Conservation (phyloP, 2,888 invertebrate species). For the Volucella inanis region DNA sequence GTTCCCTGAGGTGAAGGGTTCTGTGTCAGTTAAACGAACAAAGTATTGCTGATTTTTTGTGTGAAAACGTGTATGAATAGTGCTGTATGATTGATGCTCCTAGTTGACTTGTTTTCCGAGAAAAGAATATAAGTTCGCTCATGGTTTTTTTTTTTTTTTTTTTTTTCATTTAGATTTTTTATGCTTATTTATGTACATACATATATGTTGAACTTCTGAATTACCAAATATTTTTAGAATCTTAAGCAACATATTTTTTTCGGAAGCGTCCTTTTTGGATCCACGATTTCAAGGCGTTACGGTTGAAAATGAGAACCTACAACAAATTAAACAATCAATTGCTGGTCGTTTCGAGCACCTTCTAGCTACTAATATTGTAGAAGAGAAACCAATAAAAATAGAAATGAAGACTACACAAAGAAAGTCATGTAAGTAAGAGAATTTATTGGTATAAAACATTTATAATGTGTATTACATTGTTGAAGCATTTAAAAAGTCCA, state of each 20-base stretch:
- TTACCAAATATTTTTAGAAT: constrained; percentile 61
- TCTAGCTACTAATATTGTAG: constrained; percentile 30
- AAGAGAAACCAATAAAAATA: constrained; percentile 51
- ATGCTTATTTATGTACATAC: neutral
- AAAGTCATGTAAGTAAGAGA: constrained; percentile 70
- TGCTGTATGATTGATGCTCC: too few species aligned
- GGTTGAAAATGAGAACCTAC: constrained; percentile 65
- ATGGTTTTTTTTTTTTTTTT: neutral
- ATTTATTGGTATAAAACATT: neutral
- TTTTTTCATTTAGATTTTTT: neutral
- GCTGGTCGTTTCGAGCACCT: constrained; percentile 71
- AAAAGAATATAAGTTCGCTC: too few species aligned
- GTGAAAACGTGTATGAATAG: too few species aligned
- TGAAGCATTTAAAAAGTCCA: neutral
- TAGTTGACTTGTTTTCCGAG: too few species aligned
- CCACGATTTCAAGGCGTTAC: constrained; percentile 77
- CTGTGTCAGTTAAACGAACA: too few species aligned
- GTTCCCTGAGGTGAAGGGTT: too few species aligned
- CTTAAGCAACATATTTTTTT: constrained; percentile 75
- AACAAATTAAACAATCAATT: constrained; percentile 62
- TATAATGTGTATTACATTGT: too few species aligned
- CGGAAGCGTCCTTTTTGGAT: constrained; percentile 78
- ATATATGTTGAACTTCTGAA: neutral
- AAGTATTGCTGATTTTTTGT: too few species aligned
- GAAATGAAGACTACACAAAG: constrained; percentile 40